Evolutionary conservation across 2,113 vertebrate genomes (phyloP), one percentile per base, ranked within the genome.

Genomic region (Ptilorrhoa leucosticta): DNA sequence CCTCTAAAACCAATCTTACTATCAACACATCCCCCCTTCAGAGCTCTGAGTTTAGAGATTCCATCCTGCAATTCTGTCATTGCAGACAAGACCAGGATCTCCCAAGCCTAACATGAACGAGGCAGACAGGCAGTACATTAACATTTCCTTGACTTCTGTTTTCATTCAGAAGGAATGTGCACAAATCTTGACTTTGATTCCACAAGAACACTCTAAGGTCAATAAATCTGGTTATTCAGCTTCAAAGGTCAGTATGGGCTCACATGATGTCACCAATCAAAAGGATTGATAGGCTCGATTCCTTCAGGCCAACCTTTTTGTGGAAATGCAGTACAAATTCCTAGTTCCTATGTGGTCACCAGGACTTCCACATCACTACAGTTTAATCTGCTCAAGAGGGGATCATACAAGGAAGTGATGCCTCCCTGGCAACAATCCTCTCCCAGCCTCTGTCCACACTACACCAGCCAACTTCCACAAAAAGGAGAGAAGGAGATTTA

Each of bases 401-500:
- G 90, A 96, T 94, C 89, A 77, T 48, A 75, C 21, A 91, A 80
- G 54, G 84, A 96, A 97, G 90, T 14, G 81, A 90, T 92, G 83
- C 87, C 68, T 94, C 89, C 65, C 78, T 96, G 89, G 92, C 89
- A 94, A 56, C 54, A 61, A 45, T 84, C 72, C 54, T 82, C 88
- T 77, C 40, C 63, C 91, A 93, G 88, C 64, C 81, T 84, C 81
- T 61, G 88, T 42, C 92, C 86, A 28, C 78, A 30, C 24, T 60
- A 33, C 60, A 69, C n/a, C 39, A 79, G 96, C 96, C 95, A 97
- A 77, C 73, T 88, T 60, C 19, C 89, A 95, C 94, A 96, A 90
- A 96, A 90, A 75, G 28, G 23, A 96, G 33, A 96, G 88, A 79
- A 82, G 68, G 83, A 97, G 95, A 97, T 97, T 97, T 96, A 91